Evolutionary conservation across 2,888 invertebrate genomes (phyloP), one percentile per base, ranked within the genome.

Genomic region (Dastarcus helophoroides): DNA sequence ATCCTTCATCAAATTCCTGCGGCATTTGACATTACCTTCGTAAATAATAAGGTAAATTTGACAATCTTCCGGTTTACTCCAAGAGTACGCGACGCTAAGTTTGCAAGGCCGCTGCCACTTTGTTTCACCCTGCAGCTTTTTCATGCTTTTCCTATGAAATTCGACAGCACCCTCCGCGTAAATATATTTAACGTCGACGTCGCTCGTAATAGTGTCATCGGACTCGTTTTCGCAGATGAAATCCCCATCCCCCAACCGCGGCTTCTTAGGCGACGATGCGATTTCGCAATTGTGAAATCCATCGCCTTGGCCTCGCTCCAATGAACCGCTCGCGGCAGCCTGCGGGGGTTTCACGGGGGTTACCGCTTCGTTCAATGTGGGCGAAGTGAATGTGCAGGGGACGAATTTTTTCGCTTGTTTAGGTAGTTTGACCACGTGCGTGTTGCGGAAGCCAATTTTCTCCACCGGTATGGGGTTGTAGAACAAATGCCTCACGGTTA

Each of bases 31-130:
- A 40, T 71, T 71, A 46, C 69, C 71, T 33, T 69, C 67, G 46
- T 77, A 78, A 34, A 70, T 62, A 40, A 77, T 64, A 35, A 65
- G 58, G 63, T 73, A 73, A 44, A 77, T 70, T 4, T 68, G 66
- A 43, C 68, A 71, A 46, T 73, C 70, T 11, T 68, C 68, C 32
- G 63, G 47, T 48, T 67, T 66, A 6, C 63, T 64, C 32, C 68
- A 65, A 0, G 68, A 69, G 53, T 74, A 77, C 14, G 71, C 72
- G 9, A 76, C 67, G 54, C 73, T 73, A 29, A 76, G 53, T 49
- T 71, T 75, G 48, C 73, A 74, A 26, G 70, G 70, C 32, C 73
- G 60, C 38, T 66, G 67, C 74, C 76, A 76, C 43, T 68, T 71
- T 2, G 54, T 59, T 65, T 69, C 35, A 48, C 45, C 36, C 64